Evolutionary conservation across 2,888 invertebrate genomes (phyloP), one percentile per base, ranked within the genome.

Genomic region (Pardosa pseudoannulata): DNA sequence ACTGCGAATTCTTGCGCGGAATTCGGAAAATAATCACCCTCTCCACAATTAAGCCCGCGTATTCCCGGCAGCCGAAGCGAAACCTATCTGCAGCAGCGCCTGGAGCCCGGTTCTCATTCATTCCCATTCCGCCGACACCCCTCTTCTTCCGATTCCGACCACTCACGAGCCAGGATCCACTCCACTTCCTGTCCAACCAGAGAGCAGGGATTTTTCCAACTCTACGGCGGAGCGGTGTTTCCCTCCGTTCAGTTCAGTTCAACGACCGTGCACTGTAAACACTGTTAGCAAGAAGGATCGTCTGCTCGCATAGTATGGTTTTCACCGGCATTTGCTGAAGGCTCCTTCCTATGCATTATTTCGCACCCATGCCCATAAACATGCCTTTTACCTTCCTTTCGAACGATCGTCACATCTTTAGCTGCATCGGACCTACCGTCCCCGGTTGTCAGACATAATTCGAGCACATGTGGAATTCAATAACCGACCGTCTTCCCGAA

Each of bases 261-360:
- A 79, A 70, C 70, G 79, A 79, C 79, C 79, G 79, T 7, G 36
- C 28, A 62, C 23, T 32, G 79, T 79, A 79, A 79, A 79, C 79
- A 79, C 29, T 16, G 29, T 1, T 11, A 6, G 27, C 27, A 56
- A 73, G 16, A 32, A 23, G 5, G 23, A 13, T 23, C n/a, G 46
- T 16, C 23, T 16, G 2, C 11, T 9, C n/a, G 13, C 11, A n/a
- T 56, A 5, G 16, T 28, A 46, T 27, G 28, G 1, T 19, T 56
- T 56, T 23, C 23, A 56, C 64, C 31, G 65, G 75, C 28, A 19
- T 39, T 27, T 75, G 32, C 39, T 39, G 27, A 64, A 32, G 32
- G n/a, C 23, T 16, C 16, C 19, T 62, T 29, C 9, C 28, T n/a
- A 1, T 23, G 50, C 6, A 19, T 29, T 72, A n/a, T 68, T n/a